These are phyloP conservation scores for Haemorhous mexicanus DNA, from an alignment of 2,113 vertebrate species.

Conservation along the genomic window DNA sequence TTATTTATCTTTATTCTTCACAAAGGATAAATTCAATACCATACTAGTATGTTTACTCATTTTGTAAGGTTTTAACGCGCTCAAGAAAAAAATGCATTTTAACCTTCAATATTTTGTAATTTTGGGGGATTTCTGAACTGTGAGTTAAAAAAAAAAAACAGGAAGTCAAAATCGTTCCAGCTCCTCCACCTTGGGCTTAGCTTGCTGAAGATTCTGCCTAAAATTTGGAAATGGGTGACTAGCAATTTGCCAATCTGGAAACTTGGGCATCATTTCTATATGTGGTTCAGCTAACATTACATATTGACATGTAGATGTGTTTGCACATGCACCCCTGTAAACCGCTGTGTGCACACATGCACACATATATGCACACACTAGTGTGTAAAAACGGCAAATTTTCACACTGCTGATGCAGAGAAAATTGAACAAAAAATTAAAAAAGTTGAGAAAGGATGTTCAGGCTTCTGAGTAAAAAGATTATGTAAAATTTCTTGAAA, in stretches of 20 bases:
- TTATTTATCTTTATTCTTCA: not conserved
- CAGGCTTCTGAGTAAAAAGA: not conserved
- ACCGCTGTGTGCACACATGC: not conserved
- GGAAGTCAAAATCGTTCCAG: not conserved
- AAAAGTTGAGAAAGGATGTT: not conserved
- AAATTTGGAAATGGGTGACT: not conserved
- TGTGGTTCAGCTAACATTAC: not conserved
- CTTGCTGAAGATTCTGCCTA: not conserved
- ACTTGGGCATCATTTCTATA: not conserved
- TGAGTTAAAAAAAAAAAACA: not conserved
- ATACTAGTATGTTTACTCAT: not conserved
- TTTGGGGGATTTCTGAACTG: not conserved
- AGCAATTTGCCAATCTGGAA: not conserved
- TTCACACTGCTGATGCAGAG: not conserved
- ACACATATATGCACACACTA: not conserved
- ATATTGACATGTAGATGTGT: rapidly evolving
- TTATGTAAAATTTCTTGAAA: not conserved
- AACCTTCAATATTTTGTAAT: not conserved
- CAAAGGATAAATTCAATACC: not conserved
- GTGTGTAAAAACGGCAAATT: not conserved
- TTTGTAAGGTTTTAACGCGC: not conserved
- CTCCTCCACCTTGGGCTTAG: not conserved
- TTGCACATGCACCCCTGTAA: not conserved
- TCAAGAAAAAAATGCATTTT: not conserved
- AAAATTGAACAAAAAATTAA: not conserved